Percentiles rank a stretch among this genome's conserved stretches.
These are phyloP conservation scores for Zaprionus inermis DNA, from an alignment of 1,140 invertebrate species.

Conservation along the genomic window DNA sequence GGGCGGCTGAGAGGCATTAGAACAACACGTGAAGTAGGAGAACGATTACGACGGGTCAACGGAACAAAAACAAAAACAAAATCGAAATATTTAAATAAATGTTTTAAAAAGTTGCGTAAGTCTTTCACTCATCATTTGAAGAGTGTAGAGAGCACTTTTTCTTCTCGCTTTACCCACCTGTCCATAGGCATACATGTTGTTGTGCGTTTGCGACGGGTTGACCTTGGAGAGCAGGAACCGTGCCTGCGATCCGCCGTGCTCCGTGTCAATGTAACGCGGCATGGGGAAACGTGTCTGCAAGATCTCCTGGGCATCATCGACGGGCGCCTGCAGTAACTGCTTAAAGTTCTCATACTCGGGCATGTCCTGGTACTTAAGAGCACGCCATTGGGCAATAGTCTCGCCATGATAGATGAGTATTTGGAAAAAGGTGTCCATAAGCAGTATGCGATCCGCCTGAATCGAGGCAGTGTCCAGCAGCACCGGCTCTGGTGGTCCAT, in stretches of 20 bases:
- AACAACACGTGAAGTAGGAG: constrained; percentile 41
- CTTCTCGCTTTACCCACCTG: constrained; percentile 86
- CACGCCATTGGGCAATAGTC: constrained; percentile 99
- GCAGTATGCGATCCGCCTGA: constrained; percentile 97
- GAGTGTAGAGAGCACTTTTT: neutral
- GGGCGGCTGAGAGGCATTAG: constrained; percentile 57
- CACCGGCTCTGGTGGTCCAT: constrained; percentile 98
- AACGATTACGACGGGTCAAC: constrained; percentile 35
- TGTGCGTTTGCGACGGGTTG: constrained; percentile 99
- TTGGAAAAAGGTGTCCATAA: constrained; percentile 99
- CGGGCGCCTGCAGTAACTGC: constrained; percentile 97
- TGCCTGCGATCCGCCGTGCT: constrained; percentile 98
- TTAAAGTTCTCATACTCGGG: constrained; percentile 99
- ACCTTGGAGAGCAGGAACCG: constrained; percentile 99
- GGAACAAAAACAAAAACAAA: constrained; percentile 64
- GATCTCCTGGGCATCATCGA: constrained; percentile 99
- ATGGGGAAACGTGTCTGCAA: constrained; percentile 98
- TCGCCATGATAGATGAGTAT: constrained; percentile 99
- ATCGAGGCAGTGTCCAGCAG: constrained; percentile 98
- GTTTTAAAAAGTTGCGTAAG: constrained; percentile 18
- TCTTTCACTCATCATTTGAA: neutral
- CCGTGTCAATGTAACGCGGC: constrained; percentile 99
- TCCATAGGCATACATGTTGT: constrained; percentile 98
- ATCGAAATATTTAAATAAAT: constrained; percentile 46
- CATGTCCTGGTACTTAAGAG: constrained; percentile 97